Evolutionary conservation across 2,888 invertebrate species (phyloP).

Genomic region (Podotricha telesiphe): DNA sequence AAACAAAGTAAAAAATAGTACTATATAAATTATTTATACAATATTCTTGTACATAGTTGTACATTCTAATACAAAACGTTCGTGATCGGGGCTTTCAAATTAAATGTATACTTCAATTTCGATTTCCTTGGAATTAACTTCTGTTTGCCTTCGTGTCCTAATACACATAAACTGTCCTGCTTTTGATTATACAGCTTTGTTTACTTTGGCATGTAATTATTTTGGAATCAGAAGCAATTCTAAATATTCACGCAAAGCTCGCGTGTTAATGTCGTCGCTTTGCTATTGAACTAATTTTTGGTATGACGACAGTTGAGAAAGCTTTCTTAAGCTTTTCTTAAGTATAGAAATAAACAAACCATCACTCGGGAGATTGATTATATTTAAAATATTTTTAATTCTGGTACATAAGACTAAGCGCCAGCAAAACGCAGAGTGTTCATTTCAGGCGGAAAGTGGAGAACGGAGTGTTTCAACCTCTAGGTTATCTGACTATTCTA

Average conservation of each 20-base stretch:
- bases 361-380: no score
- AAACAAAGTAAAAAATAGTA: no score
- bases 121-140: slow-evolving; percentile 20
- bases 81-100: slow-evolving; percentile 15
- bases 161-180: slow-evolving; percentile 24
- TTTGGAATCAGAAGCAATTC: slow-evolving; percentile 37
- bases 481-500: no score
- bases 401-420: no score
- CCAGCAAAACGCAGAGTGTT: no score
- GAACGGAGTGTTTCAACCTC: no score
- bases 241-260: slow-evolving; percentile 37
- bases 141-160: slow-evolving; percentile 20
- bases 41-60: background rate
- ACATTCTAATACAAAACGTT: background rate
- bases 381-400: no score
- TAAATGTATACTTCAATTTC: slow-evolving; percentile 27
- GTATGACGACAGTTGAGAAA: background rate
- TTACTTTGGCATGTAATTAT: slow-evolving; percentile 31
- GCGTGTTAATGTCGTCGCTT: slow-evolving; percentile 33
- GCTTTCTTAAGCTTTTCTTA: background rate
- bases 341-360: no score
- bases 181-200: slow-evolving; percentile 27
- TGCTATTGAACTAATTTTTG: slow-evolving; percentile 4
- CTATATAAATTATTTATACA: no score
- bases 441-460: no score